Evolutionary conservation across 1,140 invertebrate species (phyloP).

Genomic region (Pantala flavescens): DNA sequence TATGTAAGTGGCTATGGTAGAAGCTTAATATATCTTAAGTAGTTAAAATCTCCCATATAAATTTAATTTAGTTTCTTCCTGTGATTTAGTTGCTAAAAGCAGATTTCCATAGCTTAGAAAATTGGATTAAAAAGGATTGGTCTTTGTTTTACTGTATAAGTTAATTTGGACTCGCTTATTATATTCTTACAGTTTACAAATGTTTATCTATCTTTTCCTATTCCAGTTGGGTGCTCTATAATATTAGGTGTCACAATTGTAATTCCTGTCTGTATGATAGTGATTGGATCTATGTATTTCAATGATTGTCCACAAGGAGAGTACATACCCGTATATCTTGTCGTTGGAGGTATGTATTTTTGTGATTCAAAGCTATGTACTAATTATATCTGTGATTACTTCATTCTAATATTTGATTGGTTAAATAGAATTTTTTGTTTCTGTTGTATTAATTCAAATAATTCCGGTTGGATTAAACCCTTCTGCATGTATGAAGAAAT

Average conservation of each 20-base stretch:
- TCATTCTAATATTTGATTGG: neutral
- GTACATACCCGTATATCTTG: constrained; percentile 57
- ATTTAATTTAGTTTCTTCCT: no score
- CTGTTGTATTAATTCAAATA: neutral
- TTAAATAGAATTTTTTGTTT: neutral
- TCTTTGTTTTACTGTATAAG: no score
- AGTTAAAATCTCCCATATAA: no score
- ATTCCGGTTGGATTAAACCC: no score
- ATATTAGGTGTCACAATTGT: constrained; percentile 49
- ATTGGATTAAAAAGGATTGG: no score
- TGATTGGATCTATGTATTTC: constrained; percentile 51
- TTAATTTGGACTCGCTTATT: no score
- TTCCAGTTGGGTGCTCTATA: constrained; percentile 53
- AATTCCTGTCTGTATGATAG: constrained; percentile 53
- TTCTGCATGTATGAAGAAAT: no score
- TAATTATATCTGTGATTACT: neutral
- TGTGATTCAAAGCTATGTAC: neutral
- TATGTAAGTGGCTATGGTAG: no score
- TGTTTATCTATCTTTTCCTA: constrained; percentile 17
- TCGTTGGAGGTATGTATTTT: constrained; percentile 46
- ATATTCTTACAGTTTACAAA: no score
- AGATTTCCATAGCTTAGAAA: no score
- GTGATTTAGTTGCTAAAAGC: no score
- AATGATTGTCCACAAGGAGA: constrained; percentile 53
- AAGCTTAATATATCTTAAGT: no score